Evolutionary conservation across 2,888 invertebrate species (phyloP), one percentile per base, ranked within the genome.

Genomic region (Conchocele bisecta): DNA sequence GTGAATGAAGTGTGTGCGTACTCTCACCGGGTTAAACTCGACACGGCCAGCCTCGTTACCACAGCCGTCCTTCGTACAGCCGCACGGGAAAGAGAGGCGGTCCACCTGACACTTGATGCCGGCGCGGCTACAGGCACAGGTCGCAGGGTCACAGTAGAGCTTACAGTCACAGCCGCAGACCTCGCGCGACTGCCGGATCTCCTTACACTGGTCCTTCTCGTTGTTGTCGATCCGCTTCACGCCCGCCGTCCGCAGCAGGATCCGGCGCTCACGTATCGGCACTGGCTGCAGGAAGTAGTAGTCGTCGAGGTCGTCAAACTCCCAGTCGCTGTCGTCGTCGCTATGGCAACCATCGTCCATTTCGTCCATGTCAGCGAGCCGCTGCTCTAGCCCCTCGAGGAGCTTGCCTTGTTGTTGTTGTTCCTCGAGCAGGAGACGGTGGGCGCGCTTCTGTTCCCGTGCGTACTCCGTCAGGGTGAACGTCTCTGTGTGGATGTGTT

Each of bases 71-170:
- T 96, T 94, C 2, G 96, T 95, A 91, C 98, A 99, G 13, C 98
- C 98, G 91, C 99, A 99, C 0, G 99, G 99, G 90, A 98, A 99
- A 89, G 96, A 97, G 71, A 96, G 93, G 72, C 98, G 94, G 92
- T 99, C 98, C 60, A 99, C 98, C 93, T 98, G 98, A 91, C 98
- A 99, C 93, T 98, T 97, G 81, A 99, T 98, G 73, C 97, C 98
- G 46, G 96, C 96, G 89, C 96, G 94, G 90, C 97, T 96, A 92
- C 99, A 99, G 17, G 96, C 95, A 91, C 99, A 99, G 24, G 95
- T 97, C 86, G 97, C 97, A 1, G 98, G 98, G 92, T 97, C 97
- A 92, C 99, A 99, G 88, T 95, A 86, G 31, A 89, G 77, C 60
- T 88, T 85, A 74, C 91, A 91, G 68, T 89, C 88, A 81, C 91